Base-by-base conservation (phyloP, 2,113 vertebrate species). In the Peucedramus taeniatus region DNA sequence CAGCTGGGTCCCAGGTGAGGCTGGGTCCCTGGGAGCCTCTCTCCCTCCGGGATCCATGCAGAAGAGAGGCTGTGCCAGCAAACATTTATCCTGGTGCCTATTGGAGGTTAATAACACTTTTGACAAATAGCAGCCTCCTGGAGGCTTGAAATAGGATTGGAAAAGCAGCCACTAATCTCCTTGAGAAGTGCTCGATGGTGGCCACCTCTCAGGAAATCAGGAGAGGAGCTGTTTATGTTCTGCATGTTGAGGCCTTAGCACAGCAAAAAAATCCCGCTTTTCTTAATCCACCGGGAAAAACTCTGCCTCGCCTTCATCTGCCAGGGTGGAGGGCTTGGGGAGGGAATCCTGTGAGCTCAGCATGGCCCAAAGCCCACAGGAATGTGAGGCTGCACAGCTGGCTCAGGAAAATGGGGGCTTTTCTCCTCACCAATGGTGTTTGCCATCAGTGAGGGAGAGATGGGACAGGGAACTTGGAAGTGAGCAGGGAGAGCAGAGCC, bases 151-250 rank as follows among this genome's bases (percentile, higher is more conserved):
- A 91, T 39, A 33, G 57, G 85, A 68, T 87, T 87, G 77, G 76
- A 80, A 94, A 91, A 91, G 37, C 83, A 94, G 94, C 87, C 83
- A 40, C 30, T 42, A 85, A 93, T 96, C 90, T 96, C 80, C 56
- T 26, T 30, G 64, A 65, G 89, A 78, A 60, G 82, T 66, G 82
- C 20, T 70, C 70, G 83, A 27, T 89, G 61, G 79, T 61, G 79
- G 89, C 80, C 78, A 79, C 47, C 4, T 20, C 76, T 39, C 68
- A 53, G 72, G 89, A 83, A 84, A 76, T 90, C 74, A 77, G 72
- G 68, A 63, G 77, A 39, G 47, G 23, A 81, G 86, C 56, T 90
- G 68, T 93, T 97, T 69, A 15, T 19, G 39, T 39, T 44, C 14
- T 23, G 61, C 6, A 6, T 6, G 27, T 59, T 39, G 83, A 75